Percentiles rank a stretch among this genome's conserved stretches.
phyloP scores from a whole-genome alignment of 2,888 invertebrate species.

The Thymelicus acteon region DNA sequence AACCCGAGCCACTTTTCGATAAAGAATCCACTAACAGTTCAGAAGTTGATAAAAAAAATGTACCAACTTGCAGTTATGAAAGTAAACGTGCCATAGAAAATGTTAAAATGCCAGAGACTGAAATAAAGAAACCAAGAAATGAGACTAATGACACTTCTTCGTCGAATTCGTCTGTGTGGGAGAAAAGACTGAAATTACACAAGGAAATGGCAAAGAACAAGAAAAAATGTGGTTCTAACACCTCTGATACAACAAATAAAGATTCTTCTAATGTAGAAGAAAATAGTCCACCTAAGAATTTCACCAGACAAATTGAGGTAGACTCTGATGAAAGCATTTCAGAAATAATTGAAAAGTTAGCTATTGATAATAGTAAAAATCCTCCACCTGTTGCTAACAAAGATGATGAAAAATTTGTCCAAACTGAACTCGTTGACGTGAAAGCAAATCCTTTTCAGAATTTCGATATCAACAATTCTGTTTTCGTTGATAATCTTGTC shows the following conservation, averaged over 20 bases:
- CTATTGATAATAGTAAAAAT: constrained; percentile 44
- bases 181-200: constrained; percentile 45
- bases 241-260: constrained; percentile 50
- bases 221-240: constrained; percentile 38
- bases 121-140: constrained; percentile 8
- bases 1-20: neutral
- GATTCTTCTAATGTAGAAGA: constrained; percentile 47
- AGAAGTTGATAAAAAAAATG: neutral
- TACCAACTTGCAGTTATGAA: constrained; percentile 3
- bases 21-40: neutral
- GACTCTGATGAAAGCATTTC: constrained; percentile 54
- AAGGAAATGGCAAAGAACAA: constrained; percentile 42
- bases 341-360: constrained; percentile 52
- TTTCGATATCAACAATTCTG: constrained; percentile 62
- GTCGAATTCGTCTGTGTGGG: constrained; percentile 43
- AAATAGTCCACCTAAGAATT: constrained; percentile 36
- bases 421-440: constrained; percentile 23
- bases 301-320: constrained; percentile 7
- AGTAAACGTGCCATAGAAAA: neutral
- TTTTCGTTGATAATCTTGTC: constrained; percentile 73
- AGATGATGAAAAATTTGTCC: constrained; percentile 20
- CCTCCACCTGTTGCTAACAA: constrained; percentile 32
- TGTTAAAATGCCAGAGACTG: neutral
- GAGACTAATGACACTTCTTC: constrained; percentile 28
- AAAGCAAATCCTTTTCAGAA: constrained; percentile 73